Evolutionary conservation across 1,140 invertebrate genomes (phyloP), one percentile per base, ranked within the genome.

Genomic region (Orchesella cincta): DNA sequence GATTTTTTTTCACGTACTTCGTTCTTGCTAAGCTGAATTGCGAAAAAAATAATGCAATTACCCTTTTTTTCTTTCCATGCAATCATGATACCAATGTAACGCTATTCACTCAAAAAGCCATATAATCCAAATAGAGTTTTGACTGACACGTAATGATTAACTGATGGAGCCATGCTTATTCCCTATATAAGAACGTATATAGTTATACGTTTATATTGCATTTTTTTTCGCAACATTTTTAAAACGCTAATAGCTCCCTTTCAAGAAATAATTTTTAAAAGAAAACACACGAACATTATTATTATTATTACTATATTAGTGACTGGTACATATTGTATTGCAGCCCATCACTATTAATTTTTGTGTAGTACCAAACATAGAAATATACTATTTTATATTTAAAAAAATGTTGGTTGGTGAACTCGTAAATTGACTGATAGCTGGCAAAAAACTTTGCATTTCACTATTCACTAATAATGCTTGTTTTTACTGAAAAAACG

Each of bases 81-180:
- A 46, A 46, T 46, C n/a, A n/a, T n/a, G n/a, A n/a, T n/a, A n/a
- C n/a, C n/a, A 46, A 46, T 57, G 52, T 57, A 57, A 57, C 52
- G 52, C 52, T 57, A 14, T 57, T 57, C 52, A 57, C 52, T 57
- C 52, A 57, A 14, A 57, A 57, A 46, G 18, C 39, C 5, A 8
- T 46, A 67, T 67, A 67, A 29, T 18, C 54, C 62, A 31, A 67
- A 12, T 67, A 67, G 23, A 23, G 8, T 67, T 33, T 67, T 31
- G 26, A 8, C 62, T 67, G 62, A 67, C 62, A 67, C 26, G 62
- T 67, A 33, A 33, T 67, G 62, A 67, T 67, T 67, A 67, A 33
- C 62, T 29, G 26, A 3, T 31, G 3, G 54, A 12, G 23, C n/a
- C 12, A 16, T 16, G 23, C 23, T 57, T 57, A 26, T 46, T 8